phyloP scores from a whole-genome alignment of 2,113 vertebrate genomes.

The Heloderma charlesbogerti region DNA sequence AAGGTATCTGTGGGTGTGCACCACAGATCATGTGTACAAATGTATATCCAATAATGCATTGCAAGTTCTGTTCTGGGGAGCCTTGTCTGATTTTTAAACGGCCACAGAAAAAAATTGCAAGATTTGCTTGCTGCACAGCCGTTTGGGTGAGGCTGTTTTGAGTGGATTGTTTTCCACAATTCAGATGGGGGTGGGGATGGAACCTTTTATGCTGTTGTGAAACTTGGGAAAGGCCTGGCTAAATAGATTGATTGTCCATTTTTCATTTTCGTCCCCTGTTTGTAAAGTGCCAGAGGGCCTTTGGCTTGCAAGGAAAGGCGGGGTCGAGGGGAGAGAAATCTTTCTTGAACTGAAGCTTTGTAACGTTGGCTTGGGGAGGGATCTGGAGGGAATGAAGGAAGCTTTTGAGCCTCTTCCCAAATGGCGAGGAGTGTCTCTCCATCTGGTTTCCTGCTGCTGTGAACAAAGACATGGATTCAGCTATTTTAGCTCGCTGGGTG shows the following conservation, averaged over 20 bases:
- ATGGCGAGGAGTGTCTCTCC: neutral
- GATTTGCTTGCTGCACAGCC: too few relatives aligned
- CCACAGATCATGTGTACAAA: too few relatives aligned
- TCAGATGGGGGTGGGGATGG: neutral
- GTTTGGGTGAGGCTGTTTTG: neutral
- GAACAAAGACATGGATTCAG: slow-evolving; percentile 25
- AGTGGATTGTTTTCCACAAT: neutral
- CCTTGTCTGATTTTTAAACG: neutral
- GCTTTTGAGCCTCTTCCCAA: slow-evolving; percentile 6
- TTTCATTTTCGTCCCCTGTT: slow-evolving; percentile 18
- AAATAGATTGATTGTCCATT: slow-evolving; percentile 39
- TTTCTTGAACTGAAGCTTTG: slow-evolving; percentile 57
- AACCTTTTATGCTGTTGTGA: slow-evolving; percentile 37
- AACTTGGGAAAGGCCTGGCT: slow-evolving; percentile 29
- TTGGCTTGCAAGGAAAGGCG: neutral
- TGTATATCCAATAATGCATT: too few relatives aligned
- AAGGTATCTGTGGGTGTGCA: too few relatives aligned
- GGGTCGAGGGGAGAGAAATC: too few relatives aligned
- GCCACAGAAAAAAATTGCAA: too few relatives aligned
- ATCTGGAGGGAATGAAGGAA: neutral
- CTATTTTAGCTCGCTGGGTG: neutral
- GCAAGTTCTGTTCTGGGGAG: too few relatives aligned
- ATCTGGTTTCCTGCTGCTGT: neutral
- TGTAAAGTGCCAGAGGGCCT: slow-evolving; percentile 15
- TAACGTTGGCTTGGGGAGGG: neutral